These are phyloP conservation scores for Trichonephila clavipes DNA, from an alignment of 1,140 invertebrate genomes.

Conservation along the genomic window DNA sequence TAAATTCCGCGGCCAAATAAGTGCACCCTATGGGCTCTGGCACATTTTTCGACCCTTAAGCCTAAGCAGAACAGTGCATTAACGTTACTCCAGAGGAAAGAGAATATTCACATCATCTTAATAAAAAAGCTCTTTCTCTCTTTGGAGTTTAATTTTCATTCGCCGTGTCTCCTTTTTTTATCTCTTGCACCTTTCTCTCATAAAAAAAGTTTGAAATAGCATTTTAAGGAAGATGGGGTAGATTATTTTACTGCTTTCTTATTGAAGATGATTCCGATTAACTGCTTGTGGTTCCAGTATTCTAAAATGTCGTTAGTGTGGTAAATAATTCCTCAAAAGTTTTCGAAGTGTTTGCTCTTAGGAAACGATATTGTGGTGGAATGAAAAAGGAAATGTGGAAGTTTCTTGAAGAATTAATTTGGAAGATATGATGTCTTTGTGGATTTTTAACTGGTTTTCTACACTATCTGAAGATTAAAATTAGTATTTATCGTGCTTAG, in stretches of 20 bases:
- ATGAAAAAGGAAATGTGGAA: background rate
- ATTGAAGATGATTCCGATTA: constrained; percentile 63
- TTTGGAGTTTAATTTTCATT: constrained; percentile 63
- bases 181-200: background rate
- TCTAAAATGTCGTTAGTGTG: background rate
- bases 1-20: constrained; percentile 69
- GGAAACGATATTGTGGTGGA: background rate
- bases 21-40: constrained; percentile 53
- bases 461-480: no score
- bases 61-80: constrained; percentile 45
- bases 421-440: background rate
- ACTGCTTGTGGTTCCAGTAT: background rate
- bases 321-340: background rate
- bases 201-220: constrained; percentile 45
- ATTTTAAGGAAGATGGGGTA: background rate
- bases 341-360: background rate
- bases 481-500: no score
- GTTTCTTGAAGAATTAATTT: background rate
- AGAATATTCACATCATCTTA: constrained; percentile 66
- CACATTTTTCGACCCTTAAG: constrained; percentile 52
- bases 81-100: constrained; percentile 28
- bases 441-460: no score
- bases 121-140: constrained; percentile 63
- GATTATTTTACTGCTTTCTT: constrained; percentile 59
- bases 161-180: constrained; percentile 5